Base-by-base conservation (phyloP, 2,888 invertebrate genomes). In the Bimastos eiseni region DNA sequence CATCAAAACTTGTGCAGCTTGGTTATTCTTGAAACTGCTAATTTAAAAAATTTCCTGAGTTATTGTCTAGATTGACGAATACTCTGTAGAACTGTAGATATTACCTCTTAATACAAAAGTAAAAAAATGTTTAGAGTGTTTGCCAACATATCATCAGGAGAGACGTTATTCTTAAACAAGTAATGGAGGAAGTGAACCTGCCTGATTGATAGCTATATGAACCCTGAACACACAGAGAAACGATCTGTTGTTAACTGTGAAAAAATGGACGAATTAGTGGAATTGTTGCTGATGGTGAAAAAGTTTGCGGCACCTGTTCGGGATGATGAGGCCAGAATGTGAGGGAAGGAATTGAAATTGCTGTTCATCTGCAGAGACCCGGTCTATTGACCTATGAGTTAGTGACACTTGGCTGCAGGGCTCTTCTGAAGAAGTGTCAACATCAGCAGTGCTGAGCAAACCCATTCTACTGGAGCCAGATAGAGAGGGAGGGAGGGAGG, bases 401-500 rank as follows among this genome's bases (percentile, higher is more conserved):
- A 34, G 36, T 34, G 86, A 34, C 36, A 36, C 86, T 37, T 86
- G 86, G 86, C 37, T 86, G 86, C 86, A 86, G 86, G 34, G 86
- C 86, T 34, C 37, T 21, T 33, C 36, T 86, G 86, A 86, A 86
- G 34, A 37, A 34, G 86, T 86, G 86, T 86, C 86, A 86, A 86
- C 86, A 86, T 86, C 86, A 86, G 86, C 86, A 37, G 34, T 37
- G 86, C 36, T 90, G 33, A 37, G 83, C 38, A 90, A 83, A 34
- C 83, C 70, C 44, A 37, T 90, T 70, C 90, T 83, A 89, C 36
- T n/a, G 55, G 90, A 90, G 70, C 37, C 44, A 90, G 90, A 90
- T 34, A 89, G 89, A 90, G 90, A 89, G 89, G 3, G 89, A 89
- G 70, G 44, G 70, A 55, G 70, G 44, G n/a, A 89, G 90, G 70